phyloP scores from a whole-genome alignment of 2,113 vertebrate species.

The Coturnix japonica region DNA sequence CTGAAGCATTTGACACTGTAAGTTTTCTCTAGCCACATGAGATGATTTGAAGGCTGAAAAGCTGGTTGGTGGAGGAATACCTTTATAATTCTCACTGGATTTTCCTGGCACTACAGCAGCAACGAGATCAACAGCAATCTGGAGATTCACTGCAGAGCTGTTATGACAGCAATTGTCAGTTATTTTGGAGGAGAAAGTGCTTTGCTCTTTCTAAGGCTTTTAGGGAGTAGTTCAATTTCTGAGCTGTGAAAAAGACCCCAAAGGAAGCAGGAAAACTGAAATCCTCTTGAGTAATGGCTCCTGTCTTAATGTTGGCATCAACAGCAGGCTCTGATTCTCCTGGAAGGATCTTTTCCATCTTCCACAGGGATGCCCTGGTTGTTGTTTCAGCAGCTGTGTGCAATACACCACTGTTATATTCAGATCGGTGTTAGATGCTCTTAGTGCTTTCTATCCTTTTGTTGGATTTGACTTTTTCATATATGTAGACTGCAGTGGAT shows the following conservation, averaged over 20 bases:
- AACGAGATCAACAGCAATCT: not conserved
- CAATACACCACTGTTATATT: not conserved
- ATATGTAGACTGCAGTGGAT: not conserved
- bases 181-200: not conserved
- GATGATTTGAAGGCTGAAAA: not conserved
- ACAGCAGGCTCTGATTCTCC: not conserved
- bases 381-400: not conserved
- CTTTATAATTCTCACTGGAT: not conserved
- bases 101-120: not conserved
- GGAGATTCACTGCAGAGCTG: not conserved
- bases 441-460: not conserved
- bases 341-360: not conserved
- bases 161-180: not conserved
- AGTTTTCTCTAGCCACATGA: not conserved
- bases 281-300: not conserved
- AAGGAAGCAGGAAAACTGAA: not conserved
- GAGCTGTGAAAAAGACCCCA: not conserved
- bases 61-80: not conserved
- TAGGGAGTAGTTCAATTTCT: not conserved
- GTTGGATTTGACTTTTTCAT: not conserved
- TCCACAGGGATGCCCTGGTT: not conserved
- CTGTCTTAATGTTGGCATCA: not conserved
- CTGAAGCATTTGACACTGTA: not conserved
- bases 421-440: not conserved
- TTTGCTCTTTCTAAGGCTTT: not conserved